Conservation (phyloP, 2,797 vertebrate species). For the Threskiornis aethiopicus region DNA sequence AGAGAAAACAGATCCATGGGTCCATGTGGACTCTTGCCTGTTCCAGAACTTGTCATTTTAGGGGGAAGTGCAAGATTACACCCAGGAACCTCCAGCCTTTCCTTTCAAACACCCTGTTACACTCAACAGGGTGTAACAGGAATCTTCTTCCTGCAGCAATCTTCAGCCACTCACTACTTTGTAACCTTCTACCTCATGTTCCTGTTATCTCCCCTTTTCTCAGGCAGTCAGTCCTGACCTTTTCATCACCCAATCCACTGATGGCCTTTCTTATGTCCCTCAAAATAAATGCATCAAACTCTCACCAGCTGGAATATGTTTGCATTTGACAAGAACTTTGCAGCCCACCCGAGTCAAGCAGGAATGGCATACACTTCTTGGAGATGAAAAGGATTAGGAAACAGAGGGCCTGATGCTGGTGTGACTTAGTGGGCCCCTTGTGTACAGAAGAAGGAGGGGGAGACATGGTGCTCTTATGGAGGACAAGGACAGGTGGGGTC, state of each 20-base stretch:
- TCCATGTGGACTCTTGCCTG: background rate
- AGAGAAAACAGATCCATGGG: background rate
- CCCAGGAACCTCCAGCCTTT: background rate
- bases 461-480: background rate
- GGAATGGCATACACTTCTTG: background rate
- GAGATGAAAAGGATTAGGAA: constrained; percentile 25
- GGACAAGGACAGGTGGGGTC: constrained; percentile 19
- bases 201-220: background rate
- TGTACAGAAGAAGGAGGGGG: background rate
- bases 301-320: constrained; percentile 4
- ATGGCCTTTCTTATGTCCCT: background rate
- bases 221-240: background rate
- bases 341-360: background rate
- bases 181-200: background rate
- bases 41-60: background rate
- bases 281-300: background rate
- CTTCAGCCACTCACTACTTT: background rate
- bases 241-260: background rate
- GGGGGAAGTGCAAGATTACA: background rate
- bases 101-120: background rate
- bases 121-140: background rate
- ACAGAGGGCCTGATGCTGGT: background rate
- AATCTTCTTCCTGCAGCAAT: no score
- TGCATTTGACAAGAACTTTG: background rate
- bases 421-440: background rate